Evolutionary conservation across 2,888 invertebrate species (phyloP).

Genomic region (Caenorhabditis doughertyi): DNA sequence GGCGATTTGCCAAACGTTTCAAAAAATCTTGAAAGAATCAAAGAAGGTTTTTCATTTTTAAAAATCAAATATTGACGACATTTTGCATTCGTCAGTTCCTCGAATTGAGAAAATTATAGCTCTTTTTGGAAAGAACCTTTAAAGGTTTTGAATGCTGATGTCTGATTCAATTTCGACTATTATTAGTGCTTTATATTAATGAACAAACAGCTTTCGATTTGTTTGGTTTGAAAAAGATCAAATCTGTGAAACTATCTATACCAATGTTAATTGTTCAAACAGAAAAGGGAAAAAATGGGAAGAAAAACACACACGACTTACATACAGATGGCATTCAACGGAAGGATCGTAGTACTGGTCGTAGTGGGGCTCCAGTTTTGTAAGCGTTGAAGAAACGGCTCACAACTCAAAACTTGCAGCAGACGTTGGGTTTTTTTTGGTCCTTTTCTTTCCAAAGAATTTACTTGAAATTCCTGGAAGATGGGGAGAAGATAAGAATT

Average conservation of each 20-base stretch:
- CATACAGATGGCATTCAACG: constrained; percentile 59
- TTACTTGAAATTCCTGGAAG: constrained; percentile 36
- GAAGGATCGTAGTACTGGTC: constrained; percentile 46
- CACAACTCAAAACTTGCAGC: constrained; percentile 13
- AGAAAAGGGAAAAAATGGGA: neutral
- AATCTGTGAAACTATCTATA: neutral
- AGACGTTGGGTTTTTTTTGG: neutral
- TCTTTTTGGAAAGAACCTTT: neutral
- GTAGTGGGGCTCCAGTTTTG: constrained; percentile 60
- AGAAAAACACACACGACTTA: constrained; percentile 51
- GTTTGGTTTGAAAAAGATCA: neutral
- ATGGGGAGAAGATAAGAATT: neutral
- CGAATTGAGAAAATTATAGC: neutral
- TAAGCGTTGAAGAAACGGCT: constrained; percentile 32
- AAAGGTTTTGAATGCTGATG: neutral
- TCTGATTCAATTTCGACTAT: neutral
- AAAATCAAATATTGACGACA: too few species aligned
- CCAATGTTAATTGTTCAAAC: neutral
- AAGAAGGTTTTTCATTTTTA: too few species aligned
- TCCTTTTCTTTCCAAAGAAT: constrained; percentile 24
- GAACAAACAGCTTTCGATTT: too few species aligned
- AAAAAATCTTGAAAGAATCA: too few species aligned
- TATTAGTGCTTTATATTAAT: neutral
- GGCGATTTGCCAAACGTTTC: too few species aligned
- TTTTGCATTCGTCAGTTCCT: too few species aligned